Base-by-base conservation (phyloP, 2,888 invertebrate species). In the Gasteruption jaculator region DNA sequence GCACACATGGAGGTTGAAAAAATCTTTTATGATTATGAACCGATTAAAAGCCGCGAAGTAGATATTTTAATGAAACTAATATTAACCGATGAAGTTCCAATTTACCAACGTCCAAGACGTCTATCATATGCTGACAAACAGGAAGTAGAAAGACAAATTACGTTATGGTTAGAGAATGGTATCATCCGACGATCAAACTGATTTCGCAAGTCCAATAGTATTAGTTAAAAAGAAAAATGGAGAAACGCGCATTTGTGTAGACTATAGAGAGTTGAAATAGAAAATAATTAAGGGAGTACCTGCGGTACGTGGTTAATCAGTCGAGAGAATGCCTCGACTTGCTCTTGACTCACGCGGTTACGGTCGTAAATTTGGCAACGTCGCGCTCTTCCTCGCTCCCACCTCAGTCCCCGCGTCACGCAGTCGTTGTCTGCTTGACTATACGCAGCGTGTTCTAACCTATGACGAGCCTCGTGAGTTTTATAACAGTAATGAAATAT, bases 221-320 rank as follows among this genome's bases (percentile, higher is more conserved):
- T 4, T 43, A 3, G 29, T 38, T 3, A 12, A 12, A 10, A 49
- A 49, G 18, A 49, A 43, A 10, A 15, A 45, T n/a, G 42, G 42
- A 1, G 7, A 7, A 3, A 14, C 10, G 2, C 24, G 46, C 11
- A 18, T 49, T 3, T 43, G 49, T 11, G 39, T 61, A 0, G 56
- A 59, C 29, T 66, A 40, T 15, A 33, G 61, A 3, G 8, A 60
- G 2, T 5, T 45, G 2, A 69, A 66, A 39, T 21, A 29, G 3
- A 45, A 50, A 2, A 63, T 61, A 0, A 41, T 56, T 0, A 56
- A 57, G 1, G 61, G 59, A 24, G 21, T 56, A 5, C 59, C 54
- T 38, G 61, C 59, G 0, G 18, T 65, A 5, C 60, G n/a, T n/a
- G n/a, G n/a, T n/a, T n/a, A n/a, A n/a, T n/a, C n/a, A n/a, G n/a